Evolutionary conservation across 1,140 invertebrate genomes (phyloP), one percentile per base, ranked within the genome.

Genomic region (Diorhabda elongata): DNA sequence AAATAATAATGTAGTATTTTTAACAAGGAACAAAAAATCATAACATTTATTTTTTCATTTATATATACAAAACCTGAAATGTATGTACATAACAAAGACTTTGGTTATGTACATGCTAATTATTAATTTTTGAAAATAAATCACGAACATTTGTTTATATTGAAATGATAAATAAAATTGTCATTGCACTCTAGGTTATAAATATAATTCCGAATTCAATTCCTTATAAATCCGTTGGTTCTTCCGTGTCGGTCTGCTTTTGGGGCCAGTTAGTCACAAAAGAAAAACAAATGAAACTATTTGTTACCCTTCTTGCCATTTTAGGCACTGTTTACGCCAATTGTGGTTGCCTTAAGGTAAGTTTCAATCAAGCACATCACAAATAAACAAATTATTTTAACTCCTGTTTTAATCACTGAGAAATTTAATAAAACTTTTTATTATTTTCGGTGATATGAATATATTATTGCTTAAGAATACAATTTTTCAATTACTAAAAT

Each of bases 271-370:
- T 61, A 9, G 42, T 52, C 47, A 52, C 47, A 61, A 61, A 43
- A 43, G 59, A 62, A 47, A 26, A 42, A 42, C 9, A 9, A 8
- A 65, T 65, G 64, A 65, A 65, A 9, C 5, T 65, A 42, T 58
- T 65, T n/a, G n/a, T 67, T 8, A 42, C 42, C 41, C 4, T 67
- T 60, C 26, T 60, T 41, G 52, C 58, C 58, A 8, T 60, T 41
- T 9, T 44, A 8, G 60, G 42, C 58, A 58, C 11, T 47, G 66
- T 42, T 5, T 41, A 42, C 8, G 66, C 66, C 42, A 41, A 67
- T 5, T 67, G 66, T 52, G 66, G 66, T 6, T 67, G 66, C 44
- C 43, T 67, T 8, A 60, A 67, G 42, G 66, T 67, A 60, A 67
- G 66, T 26, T 26, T 26, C 26, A 26, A 26, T 26, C 26, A 26